Evolutionary conservation across 2,888 invertebrate species (phyloP), one percentile per base, ranked within the genome.

Genomic region (Lottia scabra): DNA sequence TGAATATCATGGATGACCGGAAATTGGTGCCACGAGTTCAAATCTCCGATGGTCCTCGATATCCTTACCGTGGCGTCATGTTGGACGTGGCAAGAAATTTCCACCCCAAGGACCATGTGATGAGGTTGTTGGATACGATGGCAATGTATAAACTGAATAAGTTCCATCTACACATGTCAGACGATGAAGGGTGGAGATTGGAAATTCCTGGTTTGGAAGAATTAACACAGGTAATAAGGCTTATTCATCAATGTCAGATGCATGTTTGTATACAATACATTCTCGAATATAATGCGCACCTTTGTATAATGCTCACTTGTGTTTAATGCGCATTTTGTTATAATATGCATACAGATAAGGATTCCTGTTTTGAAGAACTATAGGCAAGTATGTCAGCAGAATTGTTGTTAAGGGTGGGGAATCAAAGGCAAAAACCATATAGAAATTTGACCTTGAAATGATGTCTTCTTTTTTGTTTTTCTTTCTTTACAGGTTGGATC

Each of bases 151-250:
- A 88, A 74, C 70, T 89, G 76, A 88, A 88, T 78, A 84, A 80
- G 67, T 77, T 89, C 2, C 87, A 88, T 72, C 78, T 88, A 8
- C 89, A 88, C 75, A 73, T 89, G 26, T 78, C 87, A 1, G 89
- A 89, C 63, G 89, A 89, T 74, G 87, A 88, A 74, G 88, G 86
- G 0, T 88, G 88, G 88, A 75, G 88, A 38, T 75, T 89, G 0
- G 85, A 89, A 71, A 87, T 89, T 1, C 87, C 85, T 0, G 88
- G 83, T 2, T 72, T 89, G 16, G 83, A 83, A 16, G 87, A 88
- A 75, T 77, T 89, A 5, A 88, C 87, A 3, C 66, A 83, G 77
- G 88, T 88, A 72, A 27, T 70, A 19, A 62, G 38, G 1, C 26
- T 45, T 43, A 45, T 26, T 43, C 2, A 43, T 30, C 27, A 46